These are phyloP conservation scores for Myopa testacea DNA, from an alignment of 2,888 invertebrate species.

Conservation along the genomic window DNA sequence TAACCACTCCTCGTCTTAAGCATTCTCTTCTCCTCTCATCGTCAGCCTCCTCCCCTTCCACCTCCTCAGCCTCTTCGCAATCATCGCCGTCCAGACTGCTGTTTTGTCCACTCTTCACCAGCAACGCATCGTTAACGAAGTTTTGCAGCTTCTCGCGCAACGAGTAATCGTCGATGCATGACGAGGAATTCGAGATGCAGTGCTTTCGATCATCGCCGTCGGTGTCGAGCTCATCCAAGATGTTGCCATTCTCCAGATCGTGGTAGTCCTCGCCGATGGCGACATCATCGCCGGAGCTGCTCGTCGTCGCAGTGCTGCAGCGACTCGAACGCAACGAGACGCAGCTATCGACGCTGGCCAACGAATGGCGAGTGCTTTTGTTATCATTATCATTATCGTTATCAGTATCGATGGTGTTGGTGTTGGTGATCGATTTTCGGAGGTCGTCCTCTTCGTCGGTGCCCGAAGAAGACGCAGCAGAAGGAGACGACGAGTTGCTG, in stretches of 20 bases:
- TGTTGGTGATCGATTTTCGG: slow-evolving; percentile 38
- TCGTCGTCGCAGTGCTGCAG: slow-evolving; percentile 48
- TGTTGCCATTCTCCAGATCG: slow-evolving; percentile 66
- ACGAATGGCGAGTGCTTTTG: slow-evolving; percentile 62
- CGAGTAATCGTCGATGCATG: slow-evolving; percentile 65
- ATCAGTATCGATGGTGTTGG: slow-evolving; percentile 48
- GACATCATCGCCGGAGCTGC: slow-evolving; percentile 56
- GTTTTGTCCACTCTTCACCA: slow-evolving; percentile 33
- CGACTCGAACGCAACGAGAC: slow-evolving; percentile 60
- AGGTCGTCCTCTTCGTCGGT: slow-evolving; percentile 40
- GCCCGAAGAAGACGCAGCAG: slow-evolving; percentile 14
- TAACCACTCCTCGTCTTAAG: background rate
- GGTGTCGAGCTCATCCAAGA: slow-evolving; percentile 52
- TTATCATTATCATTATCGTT: slow-evolving; percentile 45
- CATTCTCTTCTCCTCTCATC: background rate
- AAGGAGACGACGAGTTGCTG: slow-evolving; percentile 21
- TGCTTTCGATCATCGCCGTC: slow-evolving; percentile 52
- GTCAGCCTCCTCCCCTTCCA: slow-evolving; percentile 35
- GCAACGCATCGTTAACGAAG: slow-evolving; percentile 60
- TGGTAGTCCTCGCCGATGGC: slow-evolving; percentile 59
- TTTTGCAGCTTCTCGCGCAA: slow-evolving; percentile 66
- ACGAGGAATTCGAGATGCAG: slow-evolving; percentile 60
- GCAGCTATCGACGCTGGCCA: slow-evolving; percentile 66
- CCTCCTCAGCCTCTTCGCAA: slow-evolving; percentile 21
- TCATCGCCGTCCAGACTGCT: slow-evolving; percentile 37